Base-by-base conservation (phyloP, 1,140 invertebrate genomes). In the Tetramorium parvispinum region DNA sequence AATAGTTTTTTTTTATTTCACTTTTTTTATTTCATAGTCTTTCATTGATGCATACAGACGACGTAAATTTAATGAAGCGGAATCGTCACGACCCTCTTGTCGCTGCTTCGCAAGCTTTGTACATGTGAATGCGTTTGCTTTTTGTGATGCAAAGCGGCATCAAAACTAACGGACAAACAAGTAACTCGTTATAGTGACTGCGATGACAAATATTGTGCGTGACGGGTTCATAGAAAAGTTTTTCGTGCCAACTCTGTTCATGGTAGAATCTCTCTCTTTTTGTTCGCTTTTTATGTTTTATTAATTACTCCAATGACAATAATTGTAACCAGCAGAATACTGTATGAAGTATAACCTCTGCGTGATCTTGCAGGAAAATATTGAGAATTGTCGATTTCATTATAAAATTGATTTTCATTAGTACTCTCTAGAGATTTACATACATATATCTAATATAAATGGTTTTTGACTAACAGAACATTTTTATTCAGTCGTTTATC, bases 121-220 rank as follows among this genome's bases (percentile, higher is more conserved):
- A 53, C 46, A 11, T 5, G 27, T 21, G 57, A 65, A 37, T n/a
- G 46, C 73, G 59, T 40, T 63, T 63, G 40, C 61, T 65, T 78
- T 85, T 77, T 63, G 57, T 65, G 18, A 65, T 75, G 46, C 70
- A 51, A 46, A 71, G 51, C 63, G 77, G 75, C 71, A 78, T 86
- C 87, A 71, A 65, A 71, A 86, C 88, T 86, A 82, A 77, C 75
- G 57, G 57, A 21, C 57, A 76, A 86, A 89, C 79, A 59, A 89
- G 57, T 87, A 55, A 86, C 75, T 73, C 78, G 79, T 83, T 83
- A 83, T 24, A 59, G n/a, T 61, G 51, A 86, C 27, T 49, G 85
- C 24, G n/a, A 70, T 18, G 85, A 79, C 76, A 86, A 81, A 86
- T 86, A 81, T 68, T 57, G 46, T 86, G 63, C 85, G 76, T 81